A percentile compares a stretch with the other conserved stretches of the same genome.
phyloP scores from a whole-genome alignment of 2,113 vertebrate species.

The Anguilla rostrata region DNA sequence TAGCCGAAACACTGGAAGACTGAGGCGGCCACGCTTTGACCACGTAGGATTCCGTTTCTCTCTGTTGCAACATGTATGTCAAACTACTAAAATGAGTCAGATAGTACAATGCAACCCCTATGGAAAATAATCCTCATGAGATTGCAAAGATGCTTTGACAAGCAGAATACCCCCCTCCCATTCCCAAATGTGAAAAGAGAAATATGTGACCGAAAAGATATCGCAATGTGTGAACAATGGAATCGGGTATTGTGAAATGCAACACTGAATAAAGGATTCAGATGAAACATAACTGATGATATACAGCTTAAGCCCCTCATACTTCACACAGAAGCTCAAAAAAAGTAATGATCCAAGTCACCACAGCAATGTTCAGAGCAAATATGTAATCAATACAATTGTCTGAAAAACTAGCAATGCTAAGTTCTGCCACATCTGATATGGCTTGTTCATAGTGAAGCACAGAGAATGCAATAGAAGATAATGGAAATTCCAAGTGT shows the following conservation, averaged over 20 bases:
- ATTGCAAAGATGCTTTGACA: slow-evolving; percentile 1
- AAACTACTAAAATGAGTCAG: neutral
- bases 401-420: neutral
- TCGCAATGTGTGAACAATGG: neutral
- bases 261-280: too few species aligned
- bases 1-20: neutral
- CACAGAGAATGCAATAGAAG: neutral
- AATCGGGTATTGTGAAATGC: neutral
- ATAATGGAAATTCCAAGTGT: neutral
- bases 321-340: neutral
- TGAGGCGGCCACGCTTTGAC: neutral
- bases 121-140: neutral
- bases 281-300: neutral
- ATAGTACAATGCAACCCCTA: neutral
- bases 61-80: slow-evolving; percentile 4
- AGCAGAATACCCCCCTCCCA: neutral
- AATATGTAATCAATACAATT: neutral
- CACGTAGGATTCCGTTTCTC: slow-evolving; percentile 5
- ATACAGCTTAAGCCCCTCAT: neutral
- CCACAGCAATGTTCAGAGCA: neutral
- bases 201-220: neutral
- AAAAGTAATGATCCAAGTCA: neutral
- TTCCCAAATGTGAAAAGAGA: neutral
- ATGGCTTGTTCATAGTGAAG: neutral
- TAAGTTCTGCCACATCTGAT: neutral